These are phyloP conservation scores for Pelusios castaneus DNA, from an alignment of 2,113 vertebrate genomes.

Conservation along the genomic window DNA sequence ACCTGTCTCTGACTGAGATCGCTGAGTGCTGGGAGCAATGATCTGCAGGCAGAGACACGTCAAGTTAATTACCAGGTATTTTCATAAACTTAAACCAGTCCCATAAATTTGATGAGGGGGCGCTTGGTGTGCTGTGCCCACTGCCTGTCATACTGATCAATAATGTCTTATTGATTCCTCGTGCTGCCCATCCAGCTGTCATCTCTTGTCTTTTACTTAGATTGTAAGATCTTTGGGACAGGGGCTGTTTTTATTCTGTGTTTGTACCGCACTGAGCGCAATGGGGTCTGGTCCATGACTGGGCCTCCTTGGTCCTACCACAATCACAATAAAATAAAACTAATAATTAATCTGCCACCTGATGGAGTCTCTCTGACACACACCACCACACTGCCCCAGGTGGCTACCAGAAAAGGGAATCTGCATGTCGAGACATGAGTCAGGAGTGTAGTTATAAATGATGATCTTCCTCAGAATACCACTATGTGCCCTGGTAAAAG, in stretches of 20 bases:
- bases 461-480: too few species aligned
- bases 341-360: too few species aligned
- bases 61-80: neutral
- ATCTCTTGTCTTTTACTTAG: neutral
- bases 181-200: fast-evolving
- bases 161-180: neutral
- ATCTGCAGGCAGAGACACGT: neutral
- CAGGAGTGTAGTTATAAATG: too few species aligned
- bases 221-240: neutral
- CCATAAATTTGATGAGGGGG: neutral
- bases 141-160: fast-evolving
- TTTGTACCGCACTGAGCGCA: neutral
- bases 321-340: neutral
- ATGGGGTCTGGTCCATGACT: neutral
- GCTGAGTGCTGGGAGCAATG: neutral
- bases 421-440: too few species aligned
- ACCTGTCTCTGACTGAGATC: neutral
- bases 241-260: fast-evolving
- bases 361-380: too few species aligned
- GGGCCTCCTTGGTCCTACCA: fast-evolving
- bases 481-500: too few species aligned
- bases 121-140: neutral
- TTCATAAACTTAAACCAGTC: neutral
- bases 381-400: too few species aligned
- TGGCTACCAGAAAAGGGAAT: too few species aligned